These are phyloP conservation scores for Lateolabrax maculatus DNA, from an alignment of 2,797 vertebrate genomes.

Conservation along the genomic window DNA sequence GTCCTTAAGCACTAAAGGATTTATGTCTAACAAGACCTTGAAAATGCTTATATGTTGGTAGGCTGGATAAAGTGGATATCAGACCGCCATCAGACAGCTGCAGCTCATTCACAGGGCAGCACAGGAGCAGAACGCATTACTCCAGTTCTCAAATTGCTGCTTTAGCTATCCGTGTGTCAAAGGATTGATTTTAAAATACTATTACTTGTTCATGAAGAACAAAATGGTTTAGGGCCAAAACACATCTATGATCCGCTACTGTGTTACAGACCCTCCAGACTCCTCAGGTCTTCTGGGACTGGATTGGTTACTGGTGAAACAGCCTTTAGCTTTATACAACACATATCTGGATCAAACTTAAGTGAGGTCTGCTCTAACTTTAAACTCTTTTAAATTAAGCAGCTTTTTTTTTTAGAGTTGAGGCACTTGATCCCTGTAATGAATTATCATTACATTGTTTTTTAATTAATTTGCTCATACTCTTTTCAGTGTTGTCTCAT, in stretches of 20 bases:
- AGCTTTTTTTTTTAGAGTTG: neutral
- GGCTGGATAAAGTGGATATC: neutral
- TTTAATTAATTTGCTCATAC: neutral
- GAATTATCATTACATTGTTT: neutral
- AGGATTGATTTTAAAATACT: conserved; percentile 29
- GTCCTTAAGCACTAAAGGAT: neutral
- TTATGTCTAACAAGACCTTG: neutral
- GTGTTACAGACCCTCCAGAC: neutral
- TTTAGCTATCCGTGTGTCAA: neutral
- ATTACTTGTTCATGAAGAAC: conserved; percentile 37
- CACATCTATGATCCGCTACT: neutral
- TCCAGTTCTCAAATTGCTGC: conserved; percentile 22
- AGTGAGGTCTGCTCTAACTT: neutral
- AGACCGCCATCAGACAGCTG: neutral
- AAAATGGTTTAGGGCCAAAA: conserved; percentile 13
- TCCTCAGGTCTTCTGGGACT: neutral
- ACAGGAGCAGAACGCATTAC: conserved; percentile 18
- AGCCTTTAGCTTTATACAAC: conserved; percentile 19
- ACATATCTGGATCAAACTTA: conserved; percentile 10
- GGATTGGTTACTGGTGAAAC: neutral
- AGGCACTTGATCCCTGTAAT: neutral
- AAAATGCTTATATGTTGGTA: conserved; percentile 21
- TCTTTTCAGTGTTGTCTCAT: neutral
- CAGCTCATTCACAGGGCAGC: neutral
- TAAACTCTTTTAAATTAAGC: conserved; percentile 5